Percentiles rank a stretch among this genome's conserved stretches.
These are phyloP conservation scores for Podiceps cristatus DNA, from an alignment of 2,113 vertebrate species.

Conservation along the genomic window DNA sequence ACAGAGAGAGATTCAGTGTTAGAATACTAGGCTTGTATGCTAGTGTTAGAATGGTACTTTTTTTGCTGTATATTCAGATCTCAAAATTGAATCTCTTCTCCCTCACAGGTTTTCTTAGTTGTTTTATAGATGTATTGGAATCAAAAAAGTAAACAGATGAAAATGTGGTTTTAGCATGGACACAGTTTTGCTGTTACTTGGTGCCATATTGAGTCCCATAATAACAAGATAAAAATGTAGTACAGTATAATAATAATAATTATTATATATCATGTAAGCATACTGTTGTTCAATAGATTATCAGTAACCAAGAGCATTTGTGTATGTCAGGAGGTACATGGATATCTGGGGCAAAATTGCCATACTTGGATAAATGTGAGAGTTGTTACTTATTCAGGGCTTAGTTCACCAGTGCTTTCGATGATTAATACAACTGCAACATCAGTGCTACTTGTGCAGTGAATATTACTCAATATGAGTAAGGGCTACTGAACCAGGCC, in stretches of 20 bases:
- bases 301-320: background rate
- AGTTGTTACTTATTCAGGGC: background rate
- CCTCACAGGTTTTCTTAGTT: background rate
- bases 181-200: background rate
- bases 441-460: background rate
- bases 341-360: background rate
- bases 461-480: slow-evolving; percentile 5
- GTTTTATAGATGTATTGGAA: background rate
- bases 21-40: background rate
- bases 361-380: background rate
- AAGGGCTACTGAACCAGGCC: slow-evolving; percentile 35
- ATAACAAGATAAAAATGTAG: background rate
- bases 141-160: background rate
- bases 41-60: background rate
- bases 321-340: background rate
- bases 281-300: background rate
- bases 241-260: background rate
- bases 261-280: background rate
- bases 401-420: background rate
- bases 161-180: background rate
- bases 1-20: background rate
- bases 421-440: background rate
- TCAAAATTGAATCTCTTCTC: background rate
- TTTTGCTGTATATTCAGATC: background rate
- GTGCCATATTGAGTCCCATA: background rate